Conservation (phyloP, 2,888 invertebrate genomes). For the Drosophila algonquin region DNA sequence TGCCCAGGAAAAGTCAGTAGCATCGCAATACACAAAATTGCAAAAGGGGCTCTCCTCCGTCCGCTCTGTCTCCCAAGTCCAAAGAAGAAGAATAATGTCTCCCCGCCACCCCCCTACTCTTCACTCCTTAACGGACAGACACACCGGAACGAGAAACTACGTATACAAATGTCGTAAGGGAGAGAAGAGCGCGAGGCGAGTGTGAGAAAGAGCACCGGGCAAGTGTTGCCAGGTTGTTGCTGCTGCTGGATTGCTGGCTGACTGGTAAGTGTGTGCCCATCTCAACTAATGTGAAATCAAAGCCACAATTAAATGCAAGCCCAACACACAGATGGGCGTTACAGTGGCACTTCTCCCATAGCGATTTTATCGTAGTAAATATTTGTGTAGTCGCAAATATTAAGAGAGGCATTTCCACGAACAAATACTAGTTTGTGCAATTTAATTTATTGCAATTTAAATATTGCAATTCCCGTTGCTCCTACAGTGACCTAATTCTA, state of each 20-base stretch:
- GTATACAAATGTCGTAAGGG: constrained; percentile 1
- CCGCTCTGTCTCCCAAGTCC: background rate
- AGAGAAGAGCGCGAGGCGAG: background rate
- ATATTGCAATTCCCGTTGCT: background rate
- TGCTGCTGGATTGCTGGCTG: background rate
- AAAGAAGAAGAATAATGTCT: background rate
- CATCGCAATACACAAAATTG: constrained; percentile 38
- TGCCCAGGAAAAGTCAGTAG: constrained; percentile 34
- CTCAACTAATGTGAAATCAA: constrained; percentile 15
- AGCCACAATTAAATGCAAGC: constrained; percentile 18
- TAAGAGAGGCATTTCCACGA: no score
- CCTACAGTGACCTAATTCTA: background rate
- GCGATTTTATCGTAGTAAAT: background rate
- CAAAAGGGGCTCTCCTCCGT: constrained; percentile 15
- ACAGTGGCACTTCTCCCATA: background rate
- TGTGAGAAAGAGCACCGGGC: background rate
- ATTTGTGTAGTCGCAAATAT: no score
- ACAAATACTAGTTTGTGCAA: background rate
- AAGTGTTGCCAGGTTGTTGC: constrained; percentile 13
- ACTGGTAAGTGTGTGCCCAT: background rate
- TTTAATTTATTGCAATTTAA: background rate
- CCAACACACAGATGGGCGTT: background rate
- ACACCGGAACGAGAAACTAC: background rate
- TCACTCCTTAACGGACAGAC: background rate
- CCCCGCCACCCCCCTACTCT: background rate